phyloP scores from a whole-genome alignment of 23 tunicate genomes.

The Clavelina lepadiformis region DNA sequence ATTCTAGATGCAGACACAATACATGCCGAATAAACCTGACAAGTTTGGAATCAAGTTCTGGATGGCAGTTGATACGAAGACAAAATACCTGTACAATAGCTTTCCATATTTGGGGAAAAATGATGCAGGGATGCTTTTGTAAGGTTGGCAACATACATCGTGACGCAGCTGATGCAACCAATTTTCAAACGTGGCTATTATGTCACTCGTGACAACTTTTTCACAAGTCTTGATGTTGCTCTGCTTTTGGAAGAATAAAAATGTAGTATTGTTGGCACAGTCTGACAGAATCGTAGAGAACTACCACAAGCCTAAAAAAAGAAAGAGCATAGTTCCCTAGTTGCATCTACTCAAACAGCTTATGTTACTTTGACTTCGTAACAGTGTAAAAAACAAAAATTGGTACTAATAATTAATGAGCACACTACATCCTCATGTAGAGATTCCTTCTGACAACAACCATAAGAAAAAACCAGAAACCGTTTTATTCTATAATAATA shows the following conservation, averaged over 20 bases:
- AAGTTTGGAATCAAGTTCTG: conserved; percentile 14
- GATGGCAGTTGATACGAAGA: conserved; percentile 15
- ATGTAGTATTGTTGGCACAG: conserved; percentile 13
- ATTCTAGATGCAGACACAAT: no score
- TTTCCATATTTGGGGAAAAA: conserved; percentile 13
- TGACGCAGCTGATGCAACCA: conserved; percentile 9
- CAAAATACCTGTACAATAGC: conserved; percentile 5
- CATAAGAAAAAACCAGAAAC: conserved; percentile 10
- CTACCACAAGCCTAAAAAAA: conserved; percentile 8
- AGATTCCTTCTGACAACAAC: conserved; percentile 13
- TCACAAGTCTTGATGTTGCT: conserved; percentile 15
- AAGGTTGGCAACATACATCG: conserved; percentile 1
- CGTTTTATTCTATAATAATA: conserved; percentile 8
- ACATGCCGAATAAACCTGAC: conserved; percentile 2
- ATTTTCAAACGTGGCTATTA: conserved; percentile 11
- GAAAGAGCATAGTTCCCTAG: not conserved
- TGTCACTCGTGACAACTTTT: conserved; percentile 11
- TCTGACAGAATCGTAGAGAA: conserved; percentile 1
- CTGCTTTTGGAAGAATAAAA: not conserved
- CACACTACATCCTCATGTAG: conserved; percentile 8
- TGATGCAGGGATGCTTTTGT: conserved; percentile 2
- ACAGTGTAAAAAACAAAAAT: conserved; percentile 9
- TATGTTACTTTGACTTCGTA: conserved; percentile 15
- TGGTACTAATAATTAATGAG: conserved; percentile 1
- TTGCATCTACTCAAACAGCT: conserved; percentile 15